These are phyloP conservation scores for Panzeria rudis DNA, from an alignment of 2,888 invertebrate species.

Conservation along the genomic window DNA sequence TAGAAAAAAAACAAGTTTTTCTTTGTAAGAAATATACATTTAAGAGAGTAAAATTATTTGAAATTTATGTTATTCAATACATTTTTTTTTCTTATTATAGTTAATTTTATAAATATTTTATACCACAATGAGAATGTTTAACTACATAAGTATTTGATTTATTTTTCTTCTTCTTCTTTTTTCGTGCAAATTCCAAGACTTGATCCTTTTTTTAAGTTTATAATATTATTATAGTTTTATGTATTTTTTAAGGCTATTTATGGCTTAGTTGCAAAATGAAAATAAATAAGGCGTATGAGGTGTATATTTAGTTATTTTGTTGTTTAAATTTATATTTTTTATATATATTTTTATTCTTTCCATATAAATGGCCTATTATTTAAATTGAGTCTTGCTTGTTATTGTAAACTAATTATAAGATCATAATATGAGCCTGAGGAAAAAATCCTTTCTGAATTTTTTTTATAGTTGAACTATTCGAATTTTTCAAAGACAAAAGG, in stretches of 20 bases:
- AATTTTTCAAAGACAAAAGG: too few species aligned
- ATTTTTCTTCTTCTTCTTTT: background rate
- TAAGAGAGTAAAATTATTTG: slow-evolving; percentile 11
- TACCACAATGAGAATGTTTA: slow-evolving; percentile 65
- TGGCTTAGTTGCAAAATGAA: slow-evolving; percentile 60
- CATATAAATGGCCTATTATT: background rate
- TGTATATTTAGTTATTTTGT: slow-evolving; percentile 16
- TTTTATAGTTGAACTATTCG: too few species aligned
- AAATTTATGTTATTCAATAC: slow-evolving; percentile 30
- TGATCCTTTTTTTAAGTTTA: slow-evolving; percentile 13
- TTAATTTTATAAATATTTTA: slow-evolving; percentile 43
- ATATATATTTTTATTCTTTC: too few species aligned
- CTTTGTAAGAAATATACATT: slow-evolving; percentile 22
- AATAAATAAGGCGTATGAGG: slow-evolving; percentile 69
- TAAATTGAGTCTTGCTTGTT: background rate
- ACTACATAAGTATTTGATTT: slow-evolving; percentile 21
- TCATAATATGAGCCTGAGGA: background rate
- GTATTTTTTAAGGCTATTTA: slow-evolving; percentile 25
- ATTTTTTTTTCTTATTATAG: background rate
- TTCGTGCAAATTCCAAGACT: slow-evolving; percentile 5
- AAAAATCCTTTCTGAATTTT: too few species aligned
- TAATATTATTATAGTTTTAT: slow-evolving; percentile 8
- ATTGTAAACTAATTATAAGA: background rate
- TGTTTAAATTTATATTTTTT: background rate
- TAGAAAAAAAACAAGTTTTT: slow-evolving; percentile 28